Conservation (phyloP, 2,797 vertebrate species). For the Trachurus trachurus region DNA sequence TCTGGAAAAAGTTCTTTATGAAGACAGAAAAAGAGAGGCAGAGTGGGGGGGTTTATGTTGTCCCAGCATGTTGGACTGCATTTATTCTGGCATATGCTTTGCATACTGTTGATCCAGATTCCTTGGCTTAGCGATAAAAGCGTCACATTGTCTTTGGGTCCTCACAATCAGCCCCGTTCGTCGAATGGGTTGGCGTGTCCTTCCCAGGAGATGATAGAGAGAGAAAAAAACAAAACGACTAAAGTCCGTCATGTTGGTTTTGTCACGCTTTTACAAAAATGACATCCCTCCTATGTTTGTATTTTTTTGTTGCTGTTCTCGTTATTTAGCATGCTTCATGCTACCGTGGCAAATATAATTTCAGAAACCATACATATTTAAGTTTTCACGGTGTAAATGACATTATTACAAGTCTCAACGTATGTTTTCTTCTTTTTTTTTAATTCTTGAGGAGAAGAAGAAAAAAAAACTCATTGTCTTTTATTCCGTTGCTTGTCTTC, state of each 20-base stretch:
- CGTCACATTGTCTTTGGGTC: slow-evolving; percentile 69
- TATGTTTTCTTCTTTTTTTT: slow-evolving; percentile 66
- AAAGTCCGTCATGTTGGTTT: slow-evolving; percentile 81
- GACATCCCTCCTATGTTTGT: slow-evolving; percentile 55
- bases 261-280: slow-evolving; percentile 78
- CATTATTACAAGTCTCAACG: slow-evolving; percentile 75
- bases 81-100: slow-evolving; percentile 75
- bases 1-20: slow-evolving; percentile 68
- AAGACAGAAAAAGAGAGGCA: slow-evolving; percentile 15
- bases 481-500: slow-evolving; percentile 84
- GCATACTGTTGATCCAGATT: slow-evolving; percentile 77
- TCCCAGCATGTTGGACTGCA: slow-evolving; percentile 73
- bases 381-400: slow-evolving; percentile 74
- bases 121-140: slow-evolving; percentile 74
- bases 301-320: slow-evolving; percentile 25
- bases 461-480: slow-evolving; percentile 65
- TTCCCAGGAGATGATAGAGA: slow-evolving; percentile 58
- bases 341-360: slow-evolving; percentile 73
- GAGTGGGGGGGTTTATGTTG: slow-evolving; percentile 54
- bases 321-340: slow-evolving; percentile 55
- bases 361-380: slow-evolving; percentile 57
- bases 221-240: slow-evolving; percentile 34
- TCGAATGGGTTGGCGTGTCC: slow-evolving; percentile 62
- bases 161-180: slow-evolving; percentile 57
- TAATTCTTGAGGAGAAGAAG: slow-evolving; percentile 37